These are phyloP conservation scores for Aphelenchoides avenae DNA, from an alignment of 1,140 invertebrate species.

Conservation along the genomic window DNA sequence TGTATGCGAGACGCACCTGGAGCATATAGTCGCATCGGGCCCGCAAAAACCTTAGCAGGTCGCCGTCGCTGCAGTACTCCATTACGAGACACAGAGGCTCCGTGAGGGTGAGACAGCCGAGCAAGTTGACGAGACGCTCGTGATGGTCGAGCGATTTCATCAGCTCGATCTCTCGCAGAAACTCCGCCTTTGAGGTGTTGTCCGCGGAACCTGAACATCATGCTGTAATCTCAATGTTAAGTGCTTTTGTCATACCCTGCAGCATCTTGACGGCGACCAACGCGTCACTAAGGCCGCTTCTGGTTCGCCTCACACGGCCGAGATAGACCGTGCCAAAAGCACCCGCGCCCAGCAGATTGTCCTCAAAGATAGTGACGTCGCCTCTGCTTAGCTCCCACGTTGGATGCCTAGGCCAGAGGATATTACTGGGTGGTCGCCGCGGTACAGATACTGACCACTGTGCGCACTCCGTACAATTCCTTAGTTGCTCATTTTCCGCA, in stretches of 20 bases:
- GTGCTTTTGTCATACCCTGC: slow-evolving; percentile 56
- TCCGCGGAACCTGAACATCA: slow-evolving; percentile 60
- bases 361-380: slow-evolving; percentile 57
- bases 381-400: slow-evolving; percentile 57
- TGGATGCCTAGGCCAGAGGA: too few species aligned
- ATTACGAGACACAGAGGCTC: slow-evolving; percentile 63
- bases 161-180: slow-evolving; percentile 62
- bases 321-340: slow-evolving; percentile 55
- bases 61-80: slow-evolving; percentile 62
- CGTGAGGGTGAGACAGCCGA: slow-evolving; percentile 62
- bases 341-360: slow-evolving; percentile 55
- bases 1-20: too few species aligned
- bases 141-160: slow-evolving; percentile 63
- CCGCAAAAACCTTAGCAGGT: slow-evolving; percentile 61
- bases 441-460: too few species aligned
- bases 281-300: slow-evolving; percentile 54
- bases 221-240: neutral
- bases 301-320: slow-evolving; percentile 43
- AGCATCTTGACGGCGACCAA: slow-evolving; percentile 62
- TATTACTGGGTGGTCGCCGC: too few species aligned
- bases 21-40: slow-evolving; percentile 55
- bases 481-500: too few species aligned
- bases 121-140: slow-evolving; percentile 62
- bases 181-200: slow-evolving; percentile 59
- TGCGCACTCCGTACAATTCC: too few species aligned